Evolutionary conservation across 2,888 invertebrate species (phyloP).

Genomic region (Lacanobia wlatinum): DNA sequence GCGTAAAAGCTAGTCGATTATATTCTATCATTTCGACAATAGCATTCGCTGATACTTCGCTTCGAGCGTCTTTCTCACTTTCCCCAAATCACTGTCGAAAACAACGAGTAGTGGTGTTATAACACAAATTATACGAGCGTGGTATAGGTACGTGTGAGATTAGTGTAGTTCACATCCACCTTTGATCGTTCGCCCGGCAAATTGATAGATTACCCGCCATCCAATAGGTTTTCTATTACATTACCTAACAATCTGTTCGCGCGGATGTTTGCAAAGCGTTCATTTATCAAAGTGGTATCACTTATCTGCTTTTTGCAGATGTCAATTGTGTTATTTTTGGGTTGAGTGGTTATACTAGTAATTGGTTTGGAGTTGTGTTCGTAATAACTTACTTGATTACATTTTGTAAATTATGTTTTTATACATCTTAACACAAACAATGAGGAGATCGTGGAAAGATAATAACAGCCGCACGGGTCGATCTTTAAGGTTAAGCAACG

Average conservation of each 20-base stretch:
- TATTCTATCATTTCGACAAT: no score
- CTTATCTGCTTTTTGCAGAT: conserved; percentile 43
- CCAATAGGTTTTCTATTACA: conserved; percentile 59
- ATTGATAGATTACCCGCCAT: conserved; percentile 73
- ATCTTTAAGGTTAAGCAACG: no score
- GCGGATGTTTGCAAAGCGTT: conserved; percentile 39
- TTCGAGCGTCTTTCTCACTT: no score
- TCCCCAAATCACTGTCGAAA: conserved; percentile 1
- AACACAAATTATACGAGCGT: conserved; percentile 60
- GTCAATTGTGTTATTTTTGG: conserved; percentile 12
- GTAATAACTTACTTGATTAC: neutral
- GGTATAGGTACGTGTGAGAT: conserved; percentile 61
- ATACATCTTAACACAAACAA: no score
- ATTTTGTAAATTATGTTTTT: neutral
- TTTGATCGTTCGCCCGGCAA: conserved; percentile 79
- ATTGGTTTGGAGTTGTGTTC: neutral
- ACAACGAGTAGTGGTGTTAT: conserved; percentile 43
- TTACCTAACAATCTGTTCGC: conserved; percentile 46
- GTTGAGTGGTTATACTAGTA: neutral
- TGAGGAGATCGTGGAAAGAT: no score
- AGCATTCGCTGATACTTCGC: no score
- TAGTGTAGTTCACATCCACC: conserved; percentile 68
- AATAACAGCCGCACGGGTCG: no score
- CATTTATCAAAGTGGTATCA: conserved; percentile 35
- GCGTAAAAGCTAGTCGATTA: no score